Evolutionary conservation across 2,888 invertebrate species (phyloP), one percentile per base, ranked within the genome.

Genomic region (Baccha elongata): DNA sequence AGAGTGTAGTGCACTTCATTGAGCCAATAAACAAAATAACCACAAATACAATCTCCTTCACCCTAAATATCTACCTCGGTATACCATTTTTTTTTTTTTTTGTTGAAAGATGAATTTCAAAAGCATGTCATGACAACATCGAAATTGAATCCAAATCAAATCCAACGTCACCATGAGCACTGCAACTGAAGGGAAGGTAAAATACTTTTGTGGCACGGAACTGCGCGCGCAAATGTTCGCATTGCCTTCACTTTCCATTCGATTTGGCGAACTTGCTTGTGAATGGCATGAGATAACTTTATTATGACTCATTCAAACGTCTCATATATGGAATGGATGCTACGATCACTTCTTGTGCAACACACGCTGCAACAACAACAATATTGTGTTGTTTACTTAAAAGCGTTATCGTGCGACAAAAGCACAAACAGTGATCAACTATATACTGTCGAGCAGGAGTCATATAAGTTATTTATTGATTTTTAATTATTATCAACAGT

Each of bases 1-100:
- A 50, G 23, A 48, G 48, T 29, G 58, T 69, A 69, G 71, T 71
- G 52, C 60, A 75, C 75, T 76, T 65, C 64, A 71, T 65, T 76
- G 58, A 67, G 71, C 81, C 76, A 81, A 76, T 81, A 81, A 81
- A 71, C 71, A 40, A 76, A 60, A 52, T 46, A 71, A 71, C 69
- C 50, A 15, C 64, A 29, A n/a, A 55, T 64, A 68, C 69, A 76
- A 67, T 71, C 76, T 65, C 76, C 53, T 81, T 75, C 55, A 64
- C 75, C 69, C 80, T 71, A 19, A 17, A 21, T 35, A 21, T 32
- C 6, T 8, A 19, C 35, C 35, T 35, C 13, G 19, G 4, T 46
- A n/a, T n/a, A n/a, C n/a, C n/a, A n/a, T n/a, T n/a, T n/a, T 48
- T 37, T 13, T 8, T 40, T 58, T 26, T 32, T 67, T 44, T 44